A percentile compares a stretch with the other conserved stretches of the same genome.
Conservation (phyloP, 2,888 invertebrate species). For the Eupeodes latifasciatus region DNA sequence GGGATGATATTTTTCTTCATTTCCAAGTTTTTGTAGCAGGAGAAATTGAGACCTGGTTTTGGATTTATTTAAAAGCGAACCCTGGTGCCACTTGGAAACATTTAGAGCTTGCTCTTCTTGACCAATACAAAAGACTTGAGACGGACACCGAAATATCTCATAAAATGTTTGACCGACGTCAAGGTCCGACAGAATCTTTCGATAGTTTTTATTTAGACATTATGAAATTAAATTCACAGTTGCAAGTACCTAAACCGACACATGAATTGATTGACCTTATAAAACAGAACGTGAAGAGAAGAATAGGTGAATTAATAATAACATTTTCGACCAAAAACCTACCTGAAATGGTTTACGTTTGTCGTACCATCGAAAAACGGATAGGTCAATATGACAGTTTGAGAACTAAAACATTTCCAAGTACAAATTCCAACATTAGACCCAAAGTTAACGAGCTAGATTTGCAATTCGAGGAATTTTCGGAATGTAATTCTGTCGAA, state of each 20-base stretch:
- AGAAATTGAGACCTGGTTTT: constrained; percentile 12
- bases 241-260: background rate
- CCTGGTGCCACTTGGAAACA: too few species aligned
- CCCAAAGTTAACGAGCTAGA: background rate
- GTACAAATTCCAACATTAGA: background rate
- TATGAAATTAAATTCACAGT: too few species aligned
- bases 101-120: too few species aligned
- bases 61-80: background rate
- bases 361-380: constrained; percentile 4
- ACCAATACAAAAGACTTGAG: too few species aligned
- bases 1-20: too few species aligned
- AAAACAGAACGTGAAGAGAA: constrained; percentile 7
- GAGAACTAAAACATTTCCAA: background rate
- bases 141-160: too few species aligned
- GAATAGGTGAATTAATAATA: background rate
- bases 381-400: background rate
- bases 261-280: constrained; percentile 3
- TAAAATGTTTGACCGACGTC: too few species aligned
- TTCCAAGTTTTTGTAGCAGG: constrained; percentile 2
- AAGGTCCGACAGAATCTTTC: too few species aligned
- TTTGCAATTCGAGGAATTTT: background rate
- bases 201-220: too few species aligned
- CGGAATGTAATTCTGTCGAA: background rate
- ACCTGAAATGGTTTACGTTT: constrained; percentile 1
- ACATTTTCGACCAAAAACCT: background rate